Base-by-base conservation (phyloP, 23 tunicate species). In the Clavelina lepadiformis region DNA sequence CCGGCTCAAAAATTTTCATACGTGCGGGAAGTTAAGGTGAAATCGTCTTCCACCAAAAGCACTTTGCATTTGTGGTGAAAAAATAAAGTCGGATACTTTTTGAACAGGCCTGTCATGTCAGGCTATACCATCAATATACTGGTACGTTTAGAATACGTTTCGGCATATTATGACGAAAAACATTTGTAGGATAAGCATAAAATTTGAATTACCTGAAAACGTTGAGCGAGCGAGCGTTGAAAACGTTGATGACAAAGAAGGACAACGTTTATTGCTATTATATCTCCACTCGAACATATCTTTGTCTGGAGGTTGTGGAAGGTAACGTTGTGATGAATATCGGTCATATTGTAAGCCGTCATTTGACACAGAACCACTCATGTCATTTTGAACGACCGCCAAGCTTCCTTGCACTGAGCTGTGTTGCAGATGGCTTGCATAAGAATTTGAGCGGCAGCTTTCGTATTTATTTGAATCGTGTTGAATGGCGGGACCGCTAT, bases 291-390 rank as follows among this genome's bases (percentile, higher is more conserved):
- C 49, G 47, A 56, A 79, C 28, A 59, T 70, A 34, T 79, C 85
- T 3, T 79, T 77, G 50, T 69, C 85, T 45, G 85, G 85, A 1
- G 85, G 85, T 41, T 69, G 51, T 6, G 85, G 85, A 60, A 79
- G 85, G 24, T 61, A 58, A 11, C 76, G 44, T 59, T 58, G 50
- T 33, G 81, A 75, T 22, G 63, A 28, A 24, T 65, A 64, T 26
- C 72, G 72, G 34, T 31, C 27, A 8, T 11, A 41, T 41, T 11
- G 11, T 11, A 8, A 11, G 11, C 15, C 15, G 11, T 41, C 49
- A 11, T 41, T 41, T 8, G 13, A 8, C 11, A 41, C 49, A 8
- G 49, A 41, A 11, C 15, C 13, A 41, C 15, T 11, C 11, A 11
- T 15, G 13, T 41, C 49, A n/a, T n/a, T n/a, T n/a, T n/a, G n/a